Conservation (phyloP, 2,797 vertebrate genomes). For the Rhadinocentrus ornatus region DNA sequence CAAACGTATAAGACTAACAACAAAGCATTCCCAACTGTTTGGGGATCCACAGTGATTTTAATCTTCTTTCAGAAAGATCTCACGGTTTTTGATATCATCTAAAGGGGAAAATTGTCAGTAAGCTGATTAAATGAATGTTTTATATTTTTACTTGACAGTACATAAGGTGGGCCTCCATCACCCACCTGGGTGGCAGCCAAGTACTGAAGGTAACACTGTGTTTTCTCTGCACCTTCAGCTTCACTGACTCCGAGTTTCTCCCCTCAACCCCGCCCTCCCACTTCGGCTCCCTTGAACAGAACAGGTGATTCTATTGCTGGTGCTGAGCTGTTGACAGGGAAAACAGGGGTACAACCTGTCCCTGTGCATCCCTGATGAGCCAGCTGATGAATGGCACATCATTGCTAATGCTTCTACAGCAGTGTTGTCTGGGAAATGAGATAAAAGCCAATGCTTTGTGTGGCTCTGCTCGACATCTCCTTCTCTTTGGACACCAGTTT, state of each 20-base stretch:
- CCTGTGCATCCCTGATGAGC: slow-evolving; percentile 60
- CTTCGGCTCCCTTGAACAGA: slow-evolving; percentile 45
- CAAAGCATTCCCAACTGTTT: slow-evolving; percentile 8
- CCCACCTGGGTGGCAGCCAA: slow-evolving; percentile 50
- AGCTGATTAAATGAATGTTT: slow-evolving; percentile 32
- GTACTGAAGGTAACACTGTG: slow-evolving; percentile 47
- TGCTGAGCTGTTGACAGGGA: slow-evolving; percentile 59
- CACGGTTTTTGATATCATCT: slow-evolving; percentile 13
- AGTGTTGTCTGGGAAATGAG: slow-evolving; percentile 54
- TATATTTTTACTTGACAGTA: slow-evolving; percentile 18
- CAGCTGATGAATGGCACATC: slow-evolving; percentile 60
- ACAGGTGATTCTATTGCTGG: slow-evolving; percentile 59
- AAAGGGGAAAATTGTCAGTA: slow-evolving; percentile 18
- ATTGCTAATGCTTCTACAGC: slow-evolving; percentile 54
- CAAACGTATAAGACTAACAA: neutral
- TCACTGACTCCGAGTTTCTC: slow-evolving; percentile 8
- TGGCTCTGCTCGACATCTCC: slow-evolving; percentile 3
- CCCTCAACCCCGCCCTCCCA: slow-evolving; percentile 4
- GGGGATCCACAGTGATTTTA: slow-evolving; percentile 16
- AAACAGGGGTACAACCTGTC: slow-evolving; percentile 63
- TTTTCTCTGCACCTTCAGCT: slow-evolving; percentile 43
- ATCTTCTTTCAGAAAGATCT: slow-evolving; percentile 16
- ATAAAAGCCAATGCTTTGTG: slow-evolving; percentile 41
- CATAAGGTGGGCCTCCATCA: slow-evolving; percentile 42
- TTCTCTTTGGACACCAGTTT: slow-evolving; percentile 36